Base-by-base conservation (phyloP, 2,113 vertebrate genomes). In the Gnathonemus longibarbis region DNA sequence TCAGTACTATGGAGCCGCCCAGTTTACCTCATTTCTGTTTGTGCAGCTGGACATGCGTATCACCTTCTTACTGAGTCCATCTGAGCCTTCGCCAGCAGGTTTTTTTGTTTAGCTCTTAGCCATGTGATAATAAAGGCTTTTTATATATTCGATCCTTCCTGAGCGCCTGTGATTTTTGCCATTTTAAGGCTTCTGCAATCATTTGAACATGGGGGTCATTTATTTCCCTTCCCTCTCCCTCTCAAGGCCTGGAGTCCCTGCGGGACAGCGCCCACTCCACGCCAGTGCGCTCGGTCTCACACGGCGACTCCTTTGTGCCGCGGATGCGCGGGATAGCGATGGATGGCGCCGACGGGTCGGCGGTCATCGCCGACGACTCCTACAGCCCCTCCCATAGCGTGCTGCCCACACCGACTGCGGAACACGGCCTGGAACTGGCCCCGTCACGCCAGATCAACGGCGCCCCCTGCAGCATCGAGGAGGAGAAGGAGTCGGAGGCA, bases 201-300 rank as follows among this genome's bases (percentile, higher is more conserved):
- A 24, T 24, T 58, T 58, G 5, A 58, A 58, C 53, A 9, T 2
- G 56, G 56, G 56, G 21, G 56, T 56, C 19, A 56, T 56, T 56
- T 56, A 56, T 56, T 21, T 24, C 49, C 8, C 48, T 21, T n/a
- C 11, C 11, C 11, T 21, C 77, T 86, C n/a, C 50, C 31, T 48
- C 19, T 87, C 52, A 48, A 99, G 98, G 98, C 89, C 95, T 99
- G 88, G 98, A 99, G 93, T 99, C 97, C 0, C 94, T 99, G 6
- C 96, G 98, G 2, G 98, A 99, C 95, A 99, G 98, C 1, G 97
- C 98, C 90, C 98, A 99, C 93, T 99, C 98, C 0, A 99, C 98
- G 0, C 98, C 98, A 0, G 97, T 98, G 93, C 97, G 97, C n/a
- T 98, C 97, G 0, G 93, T 98, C 74, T 98, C 98, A 84, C 97